phyloP scores from a whole-genome alignment of 2,113 vertebrate species.

The Brachyistius frenatus region DNA sequence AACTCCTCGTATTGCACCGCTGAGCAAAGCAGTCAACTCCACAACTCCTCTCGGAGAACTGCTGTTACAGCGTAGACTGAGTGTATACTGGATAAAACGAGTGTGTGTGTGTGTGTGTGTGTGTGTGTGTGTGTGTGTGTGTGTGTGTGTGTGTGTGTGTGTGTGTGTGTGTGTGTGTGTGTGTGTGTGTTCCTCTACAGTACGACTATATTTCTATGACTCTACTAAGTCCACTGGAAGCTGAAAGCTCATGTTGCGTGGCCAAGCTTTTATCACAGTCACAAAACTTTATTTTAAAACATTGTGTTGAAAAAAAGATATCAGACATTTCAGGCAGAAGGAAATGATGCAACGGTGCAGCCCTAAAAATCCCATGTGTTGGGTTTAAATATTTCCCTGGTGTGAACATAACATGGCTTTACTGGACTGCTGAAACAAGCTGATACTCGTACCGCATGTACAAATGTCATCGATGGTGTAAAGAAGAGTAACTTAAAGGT shows the following conservation, averaged over 20 bases:
- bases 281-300: slow-evolving; percentile 8
- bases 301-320: neutral
- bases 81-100: neutral
- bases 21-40: neutral
- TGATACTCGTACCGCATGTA: neutral
- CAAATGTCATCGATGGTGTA: neutral
- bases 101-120: neutral
- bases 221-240: no score
- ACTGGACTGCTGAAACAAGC: neutral
- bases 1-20: neutral
- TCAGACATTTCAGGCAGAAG: no score
- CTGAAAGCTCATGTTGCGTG: neutral
- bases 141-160: neutral
- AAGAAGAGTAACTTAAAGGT: neutral
- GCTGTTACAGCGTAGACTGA: neutral
- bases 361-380: no score
- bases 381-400: no score
- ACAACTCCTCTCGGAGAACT: neutral
- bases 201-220: neutral
- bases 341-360: no score
- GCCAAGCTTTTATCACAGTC: neutral
- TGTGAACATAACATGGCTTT: neutral
- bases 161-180: neutral
- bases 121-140: no score
- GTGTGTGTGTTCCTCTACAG: no score